These are phyloP conservation scores for Glossophaga mutica DNA, from an alignment of 2,797 vertebrate species.

Conservation along the genomic window DNA sequence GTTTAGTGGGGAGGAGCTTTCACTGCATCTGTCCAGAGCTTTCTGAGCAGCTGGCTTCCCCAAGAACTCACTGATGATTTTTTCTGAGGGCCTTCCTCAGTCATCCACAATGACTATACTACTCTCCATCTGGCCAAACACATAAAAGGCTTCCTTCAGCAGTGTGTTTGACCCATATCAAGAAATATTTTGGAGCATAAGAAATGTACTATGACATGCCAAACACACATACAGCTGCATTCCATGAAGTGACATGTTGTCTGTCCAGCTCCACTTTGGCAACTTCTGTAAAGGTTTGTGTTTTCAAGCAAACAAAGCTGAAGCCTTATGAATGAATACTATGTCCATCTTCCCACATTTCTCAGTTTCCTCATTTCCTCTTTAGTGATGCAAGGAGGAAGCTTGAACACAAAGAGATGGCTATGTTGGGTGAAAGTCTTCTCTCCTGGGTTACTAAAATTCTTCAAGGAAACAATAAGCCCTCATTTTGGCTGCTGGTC, in stretches of 20 bases:
- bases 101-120: not conserved
- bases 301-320: not conserved
- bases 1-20: constrained; percentile 93
- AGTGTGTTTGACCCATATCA: not conserved
- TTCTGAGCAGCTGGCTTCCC: not conserved
- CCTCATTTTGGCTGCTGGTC: constrained; percentile 77
- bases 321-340: constrained; percentile 98
- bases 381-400: constrained; percentile 91
- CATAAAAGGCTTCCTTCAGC: not conserved
- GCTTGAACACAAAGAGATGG: constrained; percentile 94
- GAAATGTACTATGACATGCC: not conserved
- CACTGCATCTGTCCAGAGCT: constrained; percentile 93
- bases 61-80: not conserved
- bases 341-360: constrained; percentile 95
- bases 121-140: not conserved
- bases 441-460: constrained; percentile 95
- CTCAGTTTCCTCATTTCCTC: constrained; percentile 93
- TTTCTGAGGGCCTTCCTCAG: not conserved
- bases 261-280: not conserved
- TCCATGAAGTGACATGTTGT: not conserved
- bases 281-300: not conserved
- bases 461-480: constrained; percentile 95
- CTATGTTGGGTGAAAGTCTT: constrained; percentile 96
- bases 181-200: not conserved
- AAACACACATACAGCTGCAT: not conserved